Percentiles rank a stretch among this genome's conserved stretches.
Evolutionary conservation across 2,797 vertebrate species (phyloP).

Genomic region (Mustela erminea): DNA sequence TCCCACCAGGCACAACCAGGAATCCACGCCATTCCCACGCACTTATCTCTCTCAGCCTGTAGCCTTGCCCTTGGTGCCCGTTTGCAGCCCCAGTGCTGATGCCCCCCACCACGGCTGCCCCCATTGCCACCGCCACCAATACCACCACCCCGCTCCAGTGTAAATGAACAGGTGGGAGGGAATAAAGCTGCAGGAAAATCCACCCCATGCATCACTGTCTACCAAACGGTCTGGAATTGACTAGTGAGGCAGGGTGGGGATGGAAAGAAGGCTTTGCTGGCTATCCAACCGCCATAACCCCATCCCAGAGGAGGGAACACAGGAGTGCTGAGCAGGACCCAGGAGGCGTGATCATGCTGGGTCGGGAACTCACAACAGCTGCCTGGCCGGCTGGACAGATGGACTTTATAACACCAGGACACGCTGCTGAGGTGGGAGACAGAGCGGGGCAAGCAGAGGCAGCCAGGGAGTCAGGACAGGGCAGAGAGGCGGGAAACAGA

Average conservation of each 20-base stretch:
- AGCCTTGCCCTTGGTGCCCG: background rate
- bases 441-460: accelerated
- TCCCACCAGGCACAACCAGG: background rate
- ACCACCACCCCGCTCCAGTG: accelerated
- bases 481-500: no score
- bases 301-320: background rate
- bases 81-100: background rate
- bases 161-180: background rate
- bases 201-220: accelerated
- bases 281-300: background rate
- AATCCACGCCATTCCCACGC: accelerated
- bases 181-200: accelerated
- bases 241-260: accelerated
- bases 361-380: background rate
- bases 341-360: accelerated
- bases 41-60: background rate
- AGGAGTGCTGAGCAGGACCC: accelerated
- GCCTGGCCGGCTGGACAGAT: accelerated
- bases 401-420: accelerated
- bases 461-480: accelerated
- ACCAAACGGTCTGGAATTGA: background rate
- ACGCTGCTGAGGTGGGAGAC: accelerated
- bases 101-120: accelerated
- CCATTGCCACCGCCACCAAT: background rate
- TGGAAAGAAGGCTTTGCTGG: background rate